These are phyloP conservation scores for Orussus abietinus DNA, from an alignment of 1,140 invertebrate species.

Conservation along the genomic window DNA sequence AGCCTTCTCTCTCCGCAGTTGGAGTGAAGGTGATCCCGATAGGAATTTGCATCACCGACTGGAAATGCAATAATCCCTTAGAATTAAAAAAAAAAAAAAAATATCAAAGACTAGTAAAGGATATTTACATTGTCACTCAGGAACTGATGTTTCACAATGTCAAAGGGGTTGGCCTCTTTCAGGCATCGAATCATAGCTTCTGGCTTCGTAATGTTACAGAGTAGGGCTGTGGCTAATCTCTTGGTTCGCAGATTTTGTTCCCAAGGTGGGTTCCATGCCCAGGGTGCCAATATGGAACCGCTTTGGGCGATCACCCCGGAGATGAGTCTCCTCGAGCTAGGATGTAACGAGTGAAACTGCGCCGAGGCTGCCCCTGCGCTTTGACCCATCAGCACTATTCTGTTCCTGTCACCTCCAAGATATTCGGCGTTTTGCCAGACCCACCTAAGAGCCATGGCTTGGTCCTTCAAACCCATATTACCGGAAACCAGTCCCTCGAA, in stretches of 20 bases:
- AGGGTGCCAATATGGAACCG: conserved; percentile 1
- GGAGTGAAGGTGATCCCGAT: conserved; percentile 6
- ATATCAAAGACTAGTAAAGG: neutral
- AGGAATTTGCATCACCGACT: conserved; percentile 1
- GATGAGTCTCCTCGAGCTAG: conserved; percentile 2
- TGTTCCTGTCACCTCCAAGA: conserved; percentile 56
- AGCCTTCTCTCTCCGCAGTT: neutral
- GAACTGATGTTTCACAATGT: conserved; percentile 3
- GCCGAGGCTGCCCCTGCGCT: conserved; percentile 36
- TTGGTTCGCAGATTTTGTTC: neutral
- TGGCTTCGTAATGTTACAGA: neutral
- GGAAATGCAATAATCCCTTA: neutral
- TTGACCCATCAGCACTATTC: conserved; percentile 46
- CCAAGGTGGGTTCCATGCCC: conserved; percentile 1
- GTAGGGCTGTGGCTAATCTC: neutral
- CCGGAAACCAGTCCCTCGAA: conserved; percentile 52
- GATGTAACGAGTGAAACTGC: conserved; percentile 14
- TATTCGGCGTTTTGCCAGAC: conserved; percentile 54
- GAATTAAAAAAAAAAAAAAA: neutral
- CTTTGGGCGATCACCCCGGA: conserved; percentile 3
- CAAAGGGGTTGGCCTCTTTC: neutral
- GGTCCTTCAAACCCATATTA: conserved; percentile 57
- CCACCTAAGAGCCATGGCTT: conserved; percentile 52
- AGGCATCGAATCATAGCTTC: neutral
- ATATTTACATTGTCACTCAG: neutral